Conservation (phyloP, 92 coral and sea anemone genomes). For the Parazoanthus atlanticus region DNA sequence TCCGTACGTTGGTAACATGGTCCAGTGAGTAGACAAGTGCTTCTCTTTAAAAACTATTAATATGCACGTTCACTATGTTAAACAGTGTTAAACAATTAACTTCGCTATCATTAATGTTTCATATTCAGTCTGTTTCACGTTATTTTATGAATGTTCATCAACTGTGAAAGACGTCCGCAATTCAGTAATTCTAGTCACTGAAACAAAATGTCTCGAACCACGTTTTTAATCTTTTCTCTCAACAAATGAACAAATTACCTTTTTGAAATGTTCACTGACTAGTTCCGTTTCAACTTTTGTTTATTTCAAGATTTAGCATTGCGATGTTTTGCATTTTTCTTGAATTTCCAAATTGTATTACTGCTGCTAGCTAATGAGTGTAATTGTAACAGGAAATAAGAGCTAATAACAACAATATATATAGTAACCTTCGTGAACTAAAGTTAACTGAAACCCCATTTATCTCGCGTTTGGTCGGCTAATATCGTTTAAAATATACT, state of each 20-base stretch:
- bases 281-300: background rate
- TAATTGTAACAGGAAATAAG: background rate
- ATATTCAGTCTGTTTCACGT: background rate
- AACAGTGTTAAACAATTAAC: background rate
- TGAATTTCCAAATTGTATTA: no score
- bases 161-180: background rate
- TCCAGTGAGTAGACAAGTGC: background rate
- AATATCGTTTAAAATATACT: background rate
- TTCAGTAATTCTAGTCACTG: no score
- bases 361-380: background rate
- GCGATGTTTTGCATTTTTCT: background rate
- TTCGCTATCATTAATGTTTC: background rate
- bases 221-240: background rate
- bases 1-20: background rate
- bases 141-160: background rate
- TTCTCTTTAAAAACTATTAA: background rate
- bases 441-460: no score
- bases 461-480: background rate
- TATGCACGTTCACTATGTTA: background rate
- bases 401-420: no score
- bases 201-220: background rate
- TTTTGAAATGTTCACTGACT: no score
- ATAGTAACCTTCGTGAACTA: background rate
- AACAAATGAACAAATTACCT: background rate
- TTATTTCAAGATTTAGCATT: background rate